Evolutionary conservation across 1,140 invertebrate species (phyloP).

Genomic region (Drosophila hydei): DNA sequence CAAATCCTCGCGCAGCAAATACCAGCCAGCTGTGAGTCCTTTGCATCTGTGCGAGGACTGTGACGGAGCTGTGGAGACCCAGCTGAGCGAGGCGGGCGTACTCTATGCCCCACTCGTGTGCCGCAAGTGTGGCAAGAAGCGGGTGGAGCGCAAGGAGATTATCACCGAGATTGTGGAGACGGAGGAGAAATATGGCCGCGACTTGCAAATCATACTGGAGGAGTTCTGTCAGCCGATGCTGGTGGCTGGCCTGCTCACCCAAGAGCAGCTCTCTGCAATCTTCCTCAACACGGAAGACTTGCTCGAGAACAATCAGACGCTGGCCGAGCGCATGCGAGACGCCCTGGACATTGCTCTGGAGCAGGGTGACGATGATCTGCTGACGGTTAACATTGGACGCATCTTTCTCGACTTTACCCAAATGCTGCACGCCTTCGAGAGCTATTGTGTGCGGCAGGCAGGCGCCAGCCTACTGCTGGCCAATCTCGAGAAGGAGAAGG

Average conservation of each 20-base stretch:
- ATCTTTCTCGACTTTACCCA: conserved; percentile 95
- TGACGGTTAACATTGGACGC: conserved; percentile 95
- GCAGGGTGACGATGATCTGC: conserved; percentile 91
- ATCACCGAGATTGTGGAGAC: conserved; percentile 98
- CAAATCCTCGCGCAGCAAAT: conserved; percentile 91
- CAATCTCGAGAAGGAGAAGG: conserved; percentile 97
- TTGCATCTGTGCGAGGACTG: conserved; percentile 91
- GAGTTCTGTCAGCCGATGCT: conserved; percentile 97
- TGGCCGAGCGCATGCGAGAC: conserved; percentile 94
- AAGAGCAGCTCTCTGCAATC: conserved; percentile 93
- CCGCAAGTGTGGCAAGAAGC: conserved; percentile 93
- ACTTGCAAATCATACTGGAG: conserved; percentile 95
- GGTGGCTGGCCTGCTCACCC: conserved; percentile 92
- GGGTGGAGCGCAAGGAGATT: conserved; percentile 96
- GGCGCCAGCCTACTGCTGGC: conserved; percentile 94
- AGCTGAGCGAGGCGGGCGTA: conserved; percentile 88
- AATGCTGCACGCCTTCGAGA: conserved; percentile 97
- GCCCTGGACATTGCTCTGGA: conserved; percentile 93
- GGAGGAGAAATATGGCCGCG: conserved; percentile 96
- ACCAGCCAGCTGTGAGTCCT: conserved; percentile 86
- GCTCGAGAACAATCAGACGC: conserved; percentile 93
- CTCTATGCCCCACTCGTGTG: conserved; percentile 92
- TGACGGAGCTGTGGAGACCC: conserved; percentile 89
- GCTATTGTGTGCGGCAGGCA: conserved; percentile 96
- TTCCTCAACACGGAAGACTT: conserved; percentile 97